These are phyloP conservation scores for Ypsolopha scabrella DNA, from an alignment of 2,888 invertebrate genomes.

Conservation along the genomic window DNA sequence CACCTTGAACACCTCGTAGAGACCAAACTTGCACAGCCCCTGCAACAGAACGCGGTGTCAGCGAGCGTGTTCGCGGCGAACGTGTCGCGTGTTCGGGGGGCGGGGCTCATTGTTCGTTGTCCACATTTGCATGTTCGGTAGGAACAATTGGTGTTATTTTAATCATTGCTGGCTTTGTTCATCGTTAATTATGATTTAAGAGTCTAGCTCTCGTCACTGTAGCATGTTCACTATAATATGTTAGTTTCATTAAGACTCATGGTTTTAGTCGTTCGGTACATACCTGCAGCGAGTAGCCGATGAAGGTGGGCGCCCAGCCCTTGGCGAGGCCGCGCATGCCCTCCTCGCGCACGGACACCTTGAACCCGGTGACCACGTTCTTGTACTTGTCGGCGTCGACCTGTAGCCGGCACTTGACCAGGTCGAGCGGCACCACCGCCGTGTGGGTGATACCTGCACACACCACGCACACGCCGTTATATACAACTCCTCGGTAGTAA, in stretches of 20 bases:
- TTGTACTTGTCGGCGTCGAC: slow-evolving; percentile 95
- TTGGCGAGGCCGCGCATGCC: slow-evolving; percentile 86
- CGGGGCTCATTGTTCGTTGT: background rate
- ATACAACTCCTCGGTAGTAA: too few species aligned
- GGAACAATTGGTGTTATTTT: slow-evolving; percentile 49
- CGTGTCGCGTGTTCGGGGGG: background rate
- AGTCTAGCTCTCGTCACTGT: too few species aligned
- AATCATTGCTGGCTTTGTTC: slow-evolving; percentile 2
- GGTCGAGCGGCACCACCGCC: slow-evolving; percentile 93
- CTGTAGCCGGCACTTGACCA: slow-evolving; percentile 95
- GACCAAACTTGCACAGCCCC: slow-evolving; percentile 97
- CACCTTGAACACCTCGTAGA: slow-evolving; percentile 96
- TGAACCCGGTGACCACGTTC: slow-evolving; percentile 86
- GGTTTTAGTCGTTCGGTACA: background rate
- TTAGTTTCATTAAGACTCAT: too few species aligned
- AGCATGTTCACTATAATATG: too few species aligned
- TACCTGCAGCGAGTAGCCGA: slow-evolving; percentile 93
- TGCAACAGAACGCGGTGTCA: slow-evolving; percentile 20
- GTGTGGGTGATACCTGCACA: slow-evolving; percentile 88
- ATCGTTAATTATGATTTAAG: too few species aligned
- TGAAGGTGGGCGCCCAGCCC: slow-evolving; percentile 98
- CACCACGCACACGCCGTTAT: too few species aligned
- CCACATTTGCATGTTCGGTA: slow-evolving; percentile 27
- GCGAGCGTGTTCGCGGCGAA: background rate
- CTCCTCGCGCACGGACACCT: slow-evolving; percentile 87